Evolutionary conservation across 2,113 vertebrate genomes (phyloP), one percentile per base, ranked within the genome.

Genomic region (Misgurnus anguillicaudatus): DNA sequence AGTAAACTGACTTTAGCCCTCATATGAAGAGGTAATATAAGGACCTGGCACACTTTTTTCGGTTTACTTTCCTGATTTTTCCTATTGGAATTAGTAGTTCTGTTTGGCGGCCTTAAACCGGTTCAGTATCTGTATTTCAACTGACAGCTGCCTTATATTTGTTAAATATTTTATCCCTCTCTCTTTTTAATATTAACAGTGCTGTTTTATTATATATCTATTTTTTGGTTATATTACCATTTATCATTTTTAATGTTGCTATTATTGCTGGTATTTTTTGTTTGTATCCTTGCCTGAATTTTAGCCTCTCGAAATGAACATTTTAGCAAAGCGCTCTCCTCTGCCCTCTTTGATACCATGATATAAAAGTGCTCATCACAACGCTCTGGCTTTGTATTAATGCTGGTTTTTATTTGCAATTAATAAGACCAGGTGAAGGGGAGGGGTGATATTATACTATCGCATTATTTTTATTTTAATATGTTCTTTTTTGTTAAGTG

Each of bases 211-310:
- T 80, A 55, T 80, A 87, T 64, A 65, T 86, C 89, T 31, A 31
- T 31, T 31, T 84, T 85, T 84, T 90, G 80, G 85, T 87, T 86
- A 89, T 89, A 88, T 89, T 86, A 87, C 87, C 81, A 84, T 78
- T 88, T 87, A 87, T 90, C 77, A 77, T 82, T 90, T 87, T 89
- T 90, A 90, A 71, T 77, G 68, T 89, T 89, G 88, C 88, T 88
- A 77, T 84, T 85, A 86, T 75, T 86, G 67, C 83, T 84, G 61
- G 39, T 74, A 39, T 86, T 86, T 84, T 88, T 85, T 7, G 82
- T 88, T 87, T 87, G 84, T 90, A 87, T 80, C 82, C 83, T 80
- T 58, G 65, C 71, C 78, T 78, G 19, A 70, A 53, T 66, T 76
- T 77, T 61, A 19, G 38, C 83, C 85, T 85, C 67, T 74, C 78